Evolutionary conservation across 2,113 vertebrate genomes (phyloP), one percentile per base, ranked within the genome.

Genomic region (Cnemophilus loriae): DNA sequence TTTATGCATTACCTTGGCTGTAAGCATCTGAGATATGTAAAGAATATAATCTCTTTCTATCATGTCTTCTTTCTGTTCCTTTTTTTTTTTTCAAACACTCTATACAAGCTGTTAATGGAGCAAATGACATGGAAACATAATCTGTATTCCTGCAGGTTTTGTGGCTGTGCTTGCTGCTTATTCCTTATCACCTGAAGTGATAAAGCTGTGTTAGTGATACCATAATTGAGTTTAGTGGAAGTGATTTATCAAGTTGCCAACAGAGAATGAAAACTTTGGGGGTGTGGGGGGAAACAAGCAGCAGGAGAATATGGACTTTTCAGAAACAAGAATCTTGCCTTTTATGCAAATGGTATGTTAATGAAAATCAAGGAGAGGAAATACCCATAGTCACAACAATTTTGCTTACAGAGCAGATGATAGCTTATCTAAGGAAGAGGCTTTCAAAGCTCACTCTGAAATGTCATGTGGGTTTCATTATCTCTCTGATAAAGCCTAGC

Each of bases 211-310:
- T 84, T 92, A 77, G 89, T 97, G 94, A 96, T 95, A 95, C 93
- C 84, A 77, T 96, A 96, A 96, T 86, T 97, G 89, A 88, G 91
- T 86, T 77, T 92, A 87, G 81, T 82, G 90, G 75, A 97, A 93
- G 81, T 50, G 75, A 97, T 97, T 92, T 95, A 93, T 95, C 90
- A 89, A 47, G 70, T 91, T 94, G 95, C 83, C 89, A 91, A 83
- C 60, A 91, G 94, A 96, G 84, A 88, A 97, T 75, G 56, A 93
- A 97, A 88, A 75, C 53, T 95, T 74, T 5, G 18, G 81, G 42
- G 59, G 22, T 0, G 0, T 14, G 12, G 28, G 41, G 26, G 33
- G 20, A 15, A 82, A 49, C 57, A 87, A 95, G 53, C 91, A 79
- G 76, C 63, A 90, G 68, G 70, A 95, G 64, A 84, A 94, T 39